Conservation (phyloP, 2,113 vertebrate species). For the Antidorcas marsupialis region DNA sequence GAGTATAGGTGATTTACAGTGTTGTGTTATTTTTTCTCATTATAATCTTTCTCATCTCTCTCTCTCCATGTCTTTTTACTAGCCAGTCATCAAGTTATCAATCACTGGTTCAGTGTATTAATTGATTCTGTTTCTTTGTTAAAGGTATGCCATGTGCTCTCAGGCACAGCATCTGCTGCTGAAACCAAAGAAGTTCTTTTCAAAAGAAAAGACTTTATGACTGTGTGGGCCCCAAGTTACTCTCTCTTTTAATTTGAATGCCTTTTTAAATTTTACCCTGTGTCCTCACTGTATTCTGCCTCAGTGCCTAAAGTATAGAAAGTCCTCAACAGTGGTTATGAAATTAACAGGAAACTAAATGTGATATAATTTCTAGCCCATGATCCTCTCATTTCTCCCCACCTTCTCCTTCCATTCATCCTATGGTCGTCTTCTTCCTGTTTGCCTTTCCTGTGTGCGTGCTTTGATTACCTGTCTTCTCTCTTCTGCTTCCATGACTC, state of each 20-base stretch:
- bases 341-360: background rate
- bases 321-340: background rate
- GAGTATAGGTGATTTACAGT: background rate
- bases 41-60: background rate
- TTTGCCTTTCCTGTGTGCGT: background rate
- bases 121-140: background rate
- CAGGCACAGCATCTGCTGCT: background rate
- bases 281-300: background rate
- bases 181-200: background rate
- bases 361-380: background rate
- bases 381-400: background rate
- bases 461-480: background rate
- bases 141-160: background rate
- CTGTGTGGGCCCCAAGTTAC: background rate
- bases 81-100: background rate
- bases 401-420: background rate
- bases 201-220: background rate
- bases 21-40: background rate
- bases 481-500: background rate
- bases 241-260: background rate
- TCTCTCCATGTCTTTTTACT: background rate
- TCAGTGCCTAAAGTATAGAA: background rate
- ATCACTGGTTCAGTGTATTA: background rate
- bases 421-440: background rate
- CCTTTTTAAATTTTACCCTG: background rate